A percentile compares a stretch with the other conserved stretches of the same genome.
Conservation (phyloP, 2,797 vertebrate species). For the Enteromius fasciolatus region DNA sequence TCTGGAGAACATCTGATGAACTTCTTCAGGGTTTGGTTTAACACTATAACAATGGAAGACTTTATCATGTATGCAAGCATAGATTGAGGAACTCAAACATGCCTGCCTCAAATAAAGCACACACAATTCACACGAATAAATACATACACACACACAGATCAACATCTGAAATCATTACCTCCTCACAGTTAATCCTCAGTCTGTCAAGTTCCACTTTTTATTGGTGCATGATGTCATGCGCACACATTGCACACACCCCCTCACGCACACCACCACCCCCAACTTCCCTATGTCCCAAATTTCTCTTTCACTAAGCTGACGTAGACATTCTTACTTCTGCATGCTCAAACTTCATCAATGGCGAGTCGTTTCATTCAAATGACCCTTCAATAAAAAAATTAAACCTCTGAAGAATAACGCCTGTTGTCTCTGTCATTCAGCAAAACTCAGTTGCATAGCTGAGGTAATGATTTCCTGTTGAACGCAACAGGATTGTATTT, state of each 20-base stretch:
- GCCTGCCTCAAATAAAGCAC: too few relatives aligned
- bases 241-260: not conserved
- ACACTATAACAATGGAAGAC: constrained; percentile 11
- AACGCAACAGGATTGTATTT: constrained; percentile 5
- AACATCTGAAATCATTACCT: not conserved
- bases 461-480: constrained; percentile 33
- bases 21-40: constrained; percentile 42
- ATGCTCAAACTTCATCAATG: constrained; percentile 51
- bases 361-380: constrained; percentile 50
- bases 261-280: not conserved
- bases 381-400: not conserved
- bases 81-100: not conserved
- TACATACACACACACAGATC: not conserved
- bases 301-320: constrained; percentile 48
- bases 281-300: constrained; percentile 47
- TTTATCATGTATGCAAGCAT: constrained; percentile 7
- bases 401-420: constrained; percentile 19
- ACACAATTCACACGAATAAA: not conserved
- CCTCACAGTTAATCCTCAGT: not conserved
- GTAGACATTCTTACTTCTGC: constrained; percentile 38
- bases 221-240: constrained; percentile 23
- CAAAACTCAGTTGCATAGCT: constrained; percentile 10
- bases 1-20: constrained; percentile 41
- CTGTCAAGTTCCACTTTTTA: constrained; percentile 43
- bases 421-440: not conserved